A percentile compares a stretch with the other conserved stretches of the same genome.
Conservation (phyloP, 2,888 invertebrate species). For the Ectemnius cavifrons region DNA sequence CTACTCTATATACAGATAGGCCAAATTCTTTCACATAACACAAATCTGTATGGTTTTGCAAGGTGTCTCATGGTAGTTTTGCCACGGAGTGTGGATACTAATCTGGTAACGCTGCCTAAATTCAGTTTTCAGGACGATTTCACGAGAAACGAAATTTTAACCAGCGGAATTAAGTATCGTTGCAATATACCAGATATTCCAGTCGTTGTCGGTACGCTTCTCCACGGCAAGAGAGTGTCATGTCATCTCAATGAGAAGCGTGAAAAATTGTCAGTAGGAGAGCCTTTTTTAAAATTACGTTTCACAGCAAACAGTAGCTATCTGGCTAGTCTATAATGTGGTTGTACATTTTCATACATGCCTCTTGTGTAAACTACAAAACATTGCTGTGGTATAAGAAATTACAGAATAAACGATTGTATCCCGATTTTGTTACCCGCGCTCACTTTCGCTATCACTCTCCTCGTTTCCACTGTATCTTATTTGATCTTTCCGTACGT, state of each 20-base stretch:
- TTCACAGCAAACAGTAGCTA: slow-evolving; percentile 64
- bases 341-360: slow-evolving; percentile 72
- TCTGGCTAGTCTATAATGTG: slow-evolving; percentile 69
- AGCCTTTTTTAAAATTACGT: slow-evolving; percentile 61
- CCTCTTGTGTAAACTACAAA: slow-evolving; percentile 70
- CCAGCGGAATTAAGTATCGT: slow-evolving; percentile 18
- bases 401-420: slow-evolving; percentile 73
- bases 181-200: slow-evolving; percentile 25
- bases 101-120: slow-evolving; percentile 24
- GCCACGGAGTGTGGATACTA: too few species aligned
- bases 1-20: too few species aligned
- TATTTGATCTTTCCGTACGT: slow-evolving; percentile 48
- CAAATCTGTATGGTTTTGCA: too few species aligned
- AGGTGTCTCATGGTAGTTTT: too few species aligned
- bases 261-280: slow-evolving; percentile 48
- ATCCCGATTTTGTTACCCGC: slow-evolving; percentile 60
- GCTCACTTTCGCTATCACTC: slow-evolving; percentile 47
- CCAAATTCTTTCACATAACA: too few species aligned
- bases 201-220: slow-evolving; percentile 19
- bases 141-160: slow-evolving; percentile 14
- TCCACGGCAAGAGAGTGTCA: slow-evolving; percentile 22
- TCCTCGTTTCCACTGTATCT: slow-evolving; percentile 47
- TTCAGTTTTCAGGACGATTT: slow-evolving; percentile 36
- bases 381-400: slow-evolving; percentile 71
- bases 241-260: slow-evolving; percentile 37